Conservation (phyloP, 1,140 invertebrate species). For the Brachionus sp. region DNA sequence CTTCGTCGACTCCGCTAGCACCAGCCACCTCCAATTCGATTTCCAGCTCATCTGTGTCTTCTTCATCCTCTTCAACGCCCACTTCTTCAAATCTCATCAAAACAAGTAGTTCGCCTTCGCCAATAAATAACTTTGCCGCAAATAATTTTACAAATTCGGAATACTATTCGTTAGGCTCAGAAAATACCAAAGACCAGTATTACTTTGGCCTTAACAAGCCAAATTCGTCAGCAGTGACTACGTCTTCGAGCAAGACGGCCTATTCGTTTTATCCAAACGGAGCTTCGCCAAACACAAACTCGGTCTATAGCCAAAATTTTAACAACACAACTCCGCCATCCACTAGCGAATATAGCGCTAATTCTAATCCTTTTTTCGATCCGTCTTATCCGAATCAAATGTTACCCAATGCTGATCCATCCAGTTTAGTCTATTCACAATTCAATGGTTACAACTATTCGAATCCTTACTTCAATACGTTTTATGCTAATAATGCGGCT, state of each 20-base stretch:
- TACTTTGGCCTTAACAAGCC: neutral
- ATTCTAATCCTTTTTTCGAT: neutral
- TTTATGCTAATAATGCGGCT: neutral
- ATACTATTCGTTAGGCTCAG: neutral
- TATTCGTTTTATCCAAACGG: conserved; percentile 18
- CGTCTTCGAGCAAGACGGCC: neutral
- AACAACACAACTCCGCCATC: neutral
- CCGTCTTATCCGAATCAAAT: neutral
- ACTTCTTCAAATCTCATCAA: neutral
- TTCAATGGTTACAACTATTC: neutral
- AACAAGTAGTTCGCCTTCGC: neutral
- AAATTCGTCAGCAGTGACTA: neutral
- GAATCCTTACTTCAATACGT: conserved; percentile 18
- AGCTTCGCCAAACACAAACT: neutral
- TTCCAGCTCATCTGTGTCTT: neutral
- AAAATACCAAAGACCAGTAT: neutral
- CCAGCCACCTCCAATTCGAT: neutral
- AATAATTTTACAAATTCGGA: neutral
- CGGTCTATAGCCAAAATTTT: neutral
- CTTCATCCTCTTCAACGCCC: neutral
- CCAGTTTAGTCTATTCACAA: neutral
- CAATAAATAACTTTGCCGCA: neutral
- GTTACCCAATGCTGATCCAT: neutral
- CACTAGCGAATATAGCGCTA: neutral
- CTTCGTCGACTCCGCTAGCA: neutral